phyloP scores from a whole-genome alignment of 2,113 vertebrate species.

The Pluvianellus socialis region DNA sequence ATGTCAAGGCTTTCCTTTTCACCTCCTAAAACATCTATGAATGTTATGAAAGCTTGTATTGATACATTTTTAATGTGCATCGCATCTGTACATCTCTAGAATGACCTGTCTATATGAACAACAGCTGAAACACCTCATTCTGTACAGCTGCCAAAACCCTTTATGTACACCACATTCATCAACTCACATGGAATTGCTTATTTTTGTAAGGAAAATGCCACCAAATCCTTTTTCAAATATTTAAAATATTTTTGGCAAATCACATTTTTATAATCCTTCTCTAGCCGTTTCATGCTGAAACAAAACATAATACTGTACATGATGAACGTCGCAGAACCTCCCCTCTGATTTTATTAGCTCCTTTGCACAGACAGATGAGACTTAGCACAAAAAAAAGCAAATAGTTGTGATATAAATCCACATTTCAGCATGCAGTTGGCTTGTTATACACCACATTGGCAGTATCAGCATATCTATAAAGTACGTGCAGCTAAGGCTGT shows the following conservation, averaged over 20 bases:
- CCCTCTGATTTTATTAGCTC: conserved; percentile 31
- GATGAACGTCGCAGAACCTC: not conserved
- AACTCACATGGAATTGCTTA: conserved; percentile 53
- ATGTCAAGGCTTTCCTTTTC: conserved; percentile 25
- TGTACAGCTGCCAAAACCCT: not conserved
- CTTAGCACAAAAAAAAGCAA: not conserved
- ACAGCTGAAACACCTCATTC: conserved; percentile 60
- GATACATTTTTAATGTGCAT: conserved; percentile 51
- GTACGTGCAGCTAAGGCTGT: too few relatives aligned
- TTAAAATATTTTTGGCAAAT: conserved; percentile 57
- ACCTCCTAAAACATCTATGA: conserved; percentile 43
- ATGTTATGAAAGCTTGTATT: not conserved
- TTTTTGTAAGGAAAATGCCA: conserved; percentile 61
- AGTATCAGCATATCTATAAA: not conserved
- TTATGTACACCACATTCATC: conserved; percentile 16
- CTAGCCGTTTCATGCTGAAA: conserved; percentile 22
- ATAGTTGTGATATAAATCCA: not conserved
- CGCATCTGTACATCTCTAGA: conserved; percentile 32
- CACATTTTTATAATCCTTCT: conserved; percentile 41
- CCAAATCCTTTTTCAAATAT: conserved; percentile 57
- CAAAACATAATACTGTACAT: not conserved
- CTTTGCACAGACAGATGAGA: not conserved
- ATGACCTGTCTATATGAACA: conserved; percentile 12
- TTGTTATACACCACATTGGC: not conserved
- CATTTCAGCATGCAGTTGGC: not conserved